A percentile compares a stretch with the other conserved stretches of the same genome.
Evolutionary conservation across 2,113 vertebrate genomes (phyloP).

Genomic region (Euleptes europaea): DNA sequence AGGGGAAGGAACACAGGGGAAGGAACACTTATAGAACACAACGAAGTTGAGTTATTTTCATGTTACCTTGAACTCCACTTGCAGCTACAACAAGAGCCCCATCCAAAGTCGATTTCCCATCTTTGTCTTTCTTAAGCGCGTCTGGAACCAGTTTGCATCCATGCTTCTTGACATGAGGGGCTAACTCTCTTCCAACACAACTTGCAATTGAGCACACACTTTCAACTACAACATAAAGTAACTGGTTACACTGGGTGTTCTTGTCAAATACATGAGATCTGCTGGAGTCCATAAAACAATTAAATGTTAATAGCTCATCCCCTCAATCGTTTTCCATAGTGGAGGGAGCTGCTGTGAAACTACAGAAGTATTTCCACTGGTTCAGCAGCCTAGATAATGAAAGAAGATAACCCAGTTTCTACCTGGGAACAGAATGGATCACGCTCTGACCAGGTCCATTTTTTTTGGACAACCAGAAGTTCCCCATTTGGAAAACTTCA

Average conservation of each 20-base stretch:
- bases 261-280: neutral
- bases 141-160: constrained; percentile 96
- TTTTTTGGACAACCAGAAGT: neutral
- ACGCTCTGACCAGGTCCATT: neutral
- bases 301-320: neutral
- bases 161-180: constrained; percentile 94
- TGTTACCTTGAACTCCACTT: constrained; percentile 93
- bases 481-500: neutral
- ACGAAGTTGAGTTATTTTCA: neutral
- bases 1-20: neutral
- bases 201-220: constrained; percentile 89
- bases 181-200: constrained; percentile 89
- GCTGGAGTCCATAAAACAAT: neutral
- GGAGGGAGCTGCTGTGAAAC: neutral
- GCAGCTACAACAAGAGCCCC: constrained; percentile 96
- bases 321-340: neutral
- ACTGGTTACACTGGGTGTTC: neutral
- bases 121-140: constrained; percentile 92
- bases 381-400: neutral
- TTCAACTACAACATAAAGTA: constrained; percentile 81
- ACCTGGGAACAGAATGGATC: neutral
- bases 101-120: constrained; percentile 90
- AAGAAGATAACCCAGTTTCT: neutral
- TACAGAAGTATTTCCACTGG: neutral
- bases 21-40: neutral